A percentile compares a stretch with the other conserved stretches of the same genome.
These are phyloP conservation scores for Nephotettix cincticeps DNA, from an alignment of 1,140 invertebrate species.

Conservation along the genomic window DNA sequence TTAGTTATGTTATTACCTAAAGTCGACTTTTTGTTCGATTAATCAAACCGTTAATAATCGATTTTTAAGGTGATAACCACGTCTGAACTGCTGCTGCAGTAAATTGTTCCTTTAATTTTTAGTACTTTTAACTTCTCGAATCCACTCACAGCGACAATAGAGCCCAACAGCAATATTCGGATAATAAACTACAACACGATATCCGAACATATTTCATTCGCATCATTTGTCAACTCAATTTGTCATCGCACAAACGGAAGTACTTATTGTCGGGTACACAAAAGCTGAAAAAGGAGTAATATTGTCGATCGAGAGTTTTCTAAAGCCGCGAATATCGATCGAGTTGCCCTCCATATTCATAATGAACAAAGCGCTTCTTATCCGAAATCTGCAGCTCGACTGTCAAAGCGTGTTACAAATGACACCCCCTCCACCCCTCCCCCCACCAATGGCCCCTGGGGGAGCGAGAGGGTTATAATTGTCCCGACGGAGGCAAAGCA, in stretches of 20 bases:
- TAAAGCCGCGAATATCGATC: neutral
- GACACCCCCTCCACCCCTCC: neutral
- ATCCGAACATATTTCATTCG: too few relatives aligned
- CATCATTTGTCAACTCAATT: neutral
- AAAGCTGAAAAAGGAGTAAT: neutral
- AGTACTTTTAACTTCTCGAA: too few relatives aligned
- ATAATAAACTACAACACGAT: too few relatives aligned
- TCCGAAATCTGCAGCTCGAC: slow-evolving; percentile 5
- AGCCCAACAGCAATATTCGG: too few relatives aligned
- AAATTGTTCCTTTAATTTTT: too few relatives aligned
- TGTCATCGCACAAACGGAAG: neutral
- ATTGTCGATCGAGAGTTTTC: neutral
- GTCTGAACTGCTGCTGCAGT: too few relatives aligned
- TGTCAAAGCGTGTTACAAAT: slow-evolving; percentile 1
- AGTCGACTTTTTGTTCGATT: too few relatives aligned
- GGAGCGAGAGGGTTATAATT: slow-evolving; percentile 12
- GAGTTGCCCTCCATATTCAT: neutral
- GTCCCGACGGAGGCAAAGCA: neutral
- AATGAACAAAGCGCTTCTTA: slow-evolving; percentile 1
- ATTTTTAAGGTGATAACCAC: too few relatives aligned
- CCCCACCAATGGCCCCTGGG: too few relatives aligned
- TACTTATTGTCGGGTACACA: neutral
- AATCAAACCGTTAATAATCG: too few relatives aligned
- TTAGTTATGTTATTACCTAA: too few relatives aligned
- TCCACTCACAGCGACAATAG: too few relatives aligned